A percentile compares a stretch with the other conserved stretches of the same genome.
phyloP scores from a whole-genome alignment of 23 tunicate species.

The Phallusia fumigata region DNA sequence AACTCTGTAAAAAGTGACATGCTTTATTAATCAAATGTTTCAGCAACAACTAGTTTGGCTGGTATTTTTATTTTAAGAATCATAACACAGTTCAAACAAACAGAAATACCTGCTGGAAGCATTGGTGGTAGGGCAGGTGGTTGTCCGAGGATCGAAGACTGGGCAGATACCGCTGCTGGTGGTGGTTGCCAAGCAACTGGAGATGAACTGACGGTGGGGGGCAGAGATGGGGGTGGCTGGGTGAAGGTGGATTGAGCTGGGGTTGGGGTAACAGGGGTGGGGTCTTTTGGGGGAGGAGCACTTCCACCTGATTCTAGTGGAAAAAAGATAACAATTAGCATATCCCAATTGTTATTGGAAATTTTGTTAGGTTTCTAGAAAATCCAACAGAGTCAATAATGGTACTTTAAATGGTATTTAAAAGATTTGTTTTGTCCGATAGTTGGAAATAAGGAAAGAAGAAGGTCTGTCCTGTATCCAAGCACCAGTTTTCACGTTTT shows the following conservation, averaged over 20 bases:
- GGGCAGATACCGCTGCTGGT: conserved; percentile 24
- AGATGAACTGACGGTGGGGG: conserved; percentile 16
- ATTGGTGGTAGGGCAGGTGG: conserved; percentile 51
- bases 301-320: conserved; percentile 35
- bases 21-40: too few species aligned
- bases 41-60: too few species aligned
- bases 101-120: background rate
- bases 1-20: too few species aligned
- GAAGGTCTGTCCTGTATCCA: too few species aligned
- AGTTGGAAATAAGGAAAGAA: too few species aligned
- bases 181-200: conserved; percentile 45
- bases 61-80: too few species aligned
- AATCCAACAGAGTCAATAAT: too few species aligned
- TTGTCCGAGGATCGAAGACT: conserved; percentile 38
- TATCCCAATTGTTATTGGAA: too few species aligned
- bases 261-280: conserved; percentile 25
- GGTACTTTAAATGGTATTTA: too few species aligned
- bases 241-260: conserved; percentile 30
- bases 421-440: too few species aligned
- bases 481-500: too few species aligned
- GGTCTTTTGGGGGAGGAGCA: conserved; percentile 47
- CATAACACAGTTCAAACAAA: background rate
- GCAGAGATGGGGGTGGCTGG: conserved; percentile 52
- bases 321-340: background rate
- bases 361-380: too few species aligned